phyloP scores from a whole-genome alignment of 2,888 invertebrate genomes.

The Minunthozetes semirufus region DNA sequence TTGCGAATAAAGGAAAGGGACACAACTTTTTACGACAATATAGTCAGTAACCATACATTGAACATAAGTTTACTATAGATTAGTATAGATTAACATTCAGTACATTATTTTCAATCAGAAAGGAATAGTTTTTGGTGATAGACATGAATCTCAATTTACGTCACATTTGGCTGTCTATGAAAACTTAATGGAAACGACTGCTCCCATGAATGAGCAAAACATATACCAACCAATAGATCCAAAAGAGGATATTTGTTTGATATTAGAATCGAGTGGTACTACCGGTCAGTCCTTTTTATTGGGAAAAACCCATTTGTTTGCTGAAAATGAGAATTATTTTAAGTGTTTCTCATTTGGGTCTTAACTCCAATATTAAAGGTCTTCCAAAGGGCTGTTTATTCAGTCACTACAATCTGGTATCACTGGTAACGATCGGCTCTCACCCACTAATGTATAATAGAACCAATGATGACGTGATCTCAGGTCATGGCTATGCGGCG shows the following conservation, averaged over 20 bases:
- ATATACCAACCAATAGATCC: background rate
- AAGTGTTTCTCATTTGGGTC: background rate
- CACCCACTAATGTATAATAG: background rate
- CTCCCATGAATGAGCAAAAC: background rate
- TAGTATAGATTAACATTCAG: background rate
- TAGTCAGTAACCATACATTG: background rate
- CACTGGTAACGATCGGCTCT: background rate
- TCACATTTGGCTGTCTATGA: background rate
- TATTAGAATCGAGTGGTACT: slow-evolving; percentile 12
- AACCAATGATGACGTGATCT: background rate
- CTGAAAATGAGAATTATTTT: background rate
- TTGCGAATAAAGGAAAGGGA: background rate
- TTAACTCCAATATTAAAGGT: background rate
- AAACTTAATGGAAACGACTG: background rate
- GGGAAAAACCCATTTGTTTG: background rate
- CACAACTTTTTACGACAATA: background rate
- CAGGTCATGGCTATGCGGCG: background rate
- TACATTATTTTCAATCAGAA: background rate
- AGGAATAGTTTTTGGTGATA: background rate
- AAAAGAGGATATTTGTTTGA: background rate
- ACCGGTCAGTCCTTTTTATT: background rate
- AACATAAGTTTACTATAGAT: background rate
- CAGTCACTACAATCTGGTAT: background rate
- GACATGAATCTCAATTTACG: background rate
- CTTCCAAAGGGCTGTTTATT: background rate